These are phyloP conservation scores for Cremastobaeus sp. DNA, from an alignment of 2,888 invertebrate species.

Conservation along the genomic window DNA sequence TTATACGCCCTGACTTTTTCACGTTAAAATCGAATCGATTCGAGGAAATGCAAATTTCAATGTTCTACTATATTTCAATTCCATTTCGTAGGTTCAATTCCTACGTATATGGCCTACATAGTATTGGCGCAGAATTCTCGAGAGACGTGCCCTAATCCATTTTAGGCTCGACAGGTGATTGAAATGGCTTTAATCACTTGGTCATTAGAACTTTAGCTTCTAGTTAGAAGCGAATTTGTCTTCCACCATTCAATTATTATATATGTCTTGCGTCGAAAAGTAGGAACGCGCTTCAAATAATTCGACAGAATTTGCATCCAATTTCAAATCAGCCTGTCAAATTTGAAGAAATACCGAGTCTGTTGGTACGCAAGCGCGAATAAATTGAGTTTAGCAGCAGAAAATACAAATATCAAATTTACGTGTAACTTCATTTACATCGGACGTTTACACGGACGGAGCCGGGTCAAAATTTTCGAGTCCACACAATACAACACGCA, in stretches of 20 bases:
- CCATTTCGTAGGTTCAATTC: slow-evolving; percentile 5
- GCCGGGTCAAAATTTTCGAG: too few relatives aligned
- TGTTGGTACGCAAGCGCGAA: too few relatives aligned
- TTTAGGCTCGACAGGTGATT: slow-evolving; percentile 45
- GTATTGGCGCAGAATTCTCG: slow-evolving; percentile 29
- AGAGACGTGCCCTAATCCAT: slow-evolving; percentile 21
- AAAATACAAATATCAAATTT: too few relatives aligned
- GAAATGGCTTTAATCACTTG: slow-evolving; percentile 38
- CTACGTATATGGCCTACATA: slow-evolving; percentile 10
- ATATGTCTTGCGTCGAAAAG: not conserved
- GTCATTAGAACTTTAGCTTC: slow-evolving; percentile 33
- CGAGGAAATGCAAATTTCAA: not conserved
- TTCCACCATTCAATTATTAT: slow-evolving; percentile 9
- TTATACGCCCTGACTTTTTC: too few relatives aligned
- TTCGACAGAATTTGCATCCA: too few relatives aligned
- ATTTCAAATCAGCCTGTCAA: too few relatives aligned
- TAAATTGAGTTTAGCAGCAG: too few relatives aligned
- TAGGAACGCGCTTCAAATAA: not conserved
- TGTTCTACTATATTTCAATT: not conserved
- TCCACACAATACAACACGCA: too few relatives aligned
- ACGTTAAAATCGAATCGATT: not conserved
- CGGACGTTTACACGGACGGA: too few relatives aligned
- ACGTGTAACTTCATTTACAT: too few relatives aligned
- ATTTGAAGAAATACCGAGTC: too few relatives aligned
- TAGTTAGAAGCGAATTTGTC: slow-evolving; percentile 29